These are phyloP conservation scores for Todus mexicanus DNA, from an alignment of 2,797 vertebrate species.

Conservation along the genomic window DNA sequence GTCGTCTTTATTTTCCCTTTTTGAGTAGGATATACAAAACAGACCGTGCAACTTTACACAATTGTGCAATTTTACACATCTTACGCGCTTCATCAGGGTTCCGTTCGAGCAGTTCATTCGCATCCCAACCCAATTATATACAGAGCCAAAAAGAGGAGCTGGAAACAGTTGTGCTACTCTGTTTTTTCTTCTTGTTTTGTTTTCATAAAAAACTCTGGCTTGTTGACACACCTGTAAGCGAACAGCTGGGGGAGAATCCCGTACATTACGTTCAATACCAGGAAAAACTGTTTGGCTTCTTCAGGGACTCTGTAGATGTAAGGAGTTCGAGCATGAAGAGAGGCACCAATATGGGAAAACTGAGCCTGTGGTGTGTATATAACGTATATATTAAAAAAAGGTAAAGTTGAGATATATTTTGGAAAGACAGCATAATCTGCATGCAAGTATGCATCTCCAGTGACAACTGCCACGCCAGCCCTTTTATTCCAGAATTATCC, in stretches of 20 bases:
- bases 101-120: neutral
- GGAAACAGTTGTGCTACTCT: constrained; percentile 59
- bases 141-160: neutral
- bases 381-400: constrained; percentile 18
- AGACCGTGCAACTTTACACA: neutral
- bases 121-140: neutral
- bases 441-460: constrained; percentile 9
- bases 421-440: neutral
- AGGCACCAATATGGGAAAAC: constrained; percentile 91
- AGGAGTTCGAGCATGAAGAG: constrained; percentile 92
- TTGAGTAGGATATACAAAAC: constrained; percentile 8
- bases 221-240: constrained; percentile 86
- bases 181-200: constrained; percentile 75
- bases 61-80: neutral
- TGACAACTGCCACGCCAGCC: neutral
- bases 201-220: constrained; percentile 86
- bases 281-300: constrained; percentile 80
- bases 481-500: neutral
- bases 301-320: constrained; percentile 90
- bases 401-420: constrained; percentile 5
- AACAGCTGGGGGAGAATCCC: constrained; percentile 86
- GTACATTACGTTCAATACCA: constrained; percentile 85
- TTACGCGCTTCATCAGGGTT: neutral
- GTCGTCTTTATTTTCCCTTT: constrained; percentile 67
- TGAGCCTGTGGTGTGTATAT: constrained; percentile 83